These are phyloP conservation scores for Fragum sueziense DNA, from an alignment of 2,888 invertebrate species.

Conservation along the genomic window DNA sequence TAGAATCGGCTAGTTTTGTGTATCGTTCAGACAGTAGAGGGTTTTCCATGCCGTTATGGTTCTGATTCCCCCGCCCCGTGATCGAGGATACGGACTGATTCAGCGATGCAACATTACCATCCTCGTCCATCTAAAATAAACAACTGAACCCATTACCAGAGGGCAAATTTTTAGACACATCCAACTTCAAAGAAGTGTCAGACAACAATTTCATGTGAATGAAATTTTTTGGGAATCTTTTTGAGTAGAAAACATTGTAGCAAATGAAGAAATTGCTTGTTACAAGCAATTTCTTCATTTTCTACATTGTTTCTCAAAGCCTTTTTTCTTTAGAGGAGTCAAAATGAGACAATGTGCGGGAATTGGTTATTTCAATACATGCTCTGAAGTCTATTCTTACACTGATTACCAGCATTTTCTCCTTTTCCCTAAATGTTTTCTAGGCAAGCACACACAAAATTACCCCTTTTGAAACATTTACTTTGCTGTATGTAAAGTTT, in stretches of 20 bases:
- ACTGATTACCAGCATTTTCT: background rate
- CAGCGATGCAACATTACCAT: constrained; percentile 79
- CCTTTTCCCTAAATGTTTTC: background rate
- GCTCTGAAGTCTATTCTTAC: no score
- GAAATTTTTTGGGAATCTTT: background rate
- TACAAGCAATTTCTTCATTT: no score
- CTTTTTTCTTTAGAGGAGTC: no score
- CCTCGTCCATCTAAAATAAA: constrained; percentile 84
- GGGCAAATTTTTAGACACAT: background rate
- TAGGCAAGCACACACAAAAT: no score
- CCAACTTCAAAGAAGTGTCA: background rate
- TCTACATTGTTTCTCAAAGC: no score
- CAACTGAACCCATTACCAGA: background rate
- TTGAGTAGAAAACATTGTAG: no score
- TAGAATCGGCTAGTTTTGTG: constrained; percentile 50
- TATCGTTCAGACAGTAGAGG: constrained; percentile 47
- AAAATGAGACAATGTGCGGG: no score
- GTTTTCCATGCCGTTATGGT: constrained; percentile 35
- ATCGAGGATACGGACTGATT: constrained; percentile 21
- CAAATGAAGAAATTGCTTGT: no score
- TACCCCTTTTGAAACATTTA: no score
- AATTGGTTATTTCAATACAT: no score
- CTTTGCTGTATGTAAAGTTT: no score
- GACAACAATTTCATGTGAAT: background rate
- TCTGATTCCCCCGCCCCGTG: constrained; percentile 25